These are phyloP conservation scores for Lepidocyrtoides sp. DNA, from an alignment of 2,888 invertebrate species.

Conservation along the genomic window DNA sequence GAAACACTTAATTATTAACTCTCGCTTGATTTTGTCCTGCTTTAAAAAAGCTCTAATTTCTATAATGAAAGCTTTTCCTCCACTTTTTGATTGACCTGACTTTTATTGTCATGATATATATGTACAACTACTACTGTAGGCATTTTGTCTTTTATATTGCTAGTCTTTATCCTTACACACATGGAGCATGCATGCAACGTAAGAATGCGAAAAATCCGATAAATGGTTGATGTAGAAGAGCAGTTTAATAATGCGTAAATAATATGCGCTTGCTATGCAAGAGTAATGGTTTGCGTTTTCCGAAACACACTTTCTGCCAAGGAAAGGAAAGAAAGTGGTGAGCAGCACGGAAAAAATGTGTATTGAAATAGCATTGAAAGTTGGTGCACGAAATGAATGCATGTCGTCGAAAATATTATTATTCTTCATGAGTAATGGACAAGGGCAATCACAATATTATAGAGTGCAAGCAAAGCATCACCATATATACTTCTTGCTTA, in stretches of 20 bases:
- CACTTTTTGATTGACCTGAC: background rate
- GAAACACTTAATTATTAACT: background rate
- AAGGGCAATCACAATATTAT: conserved; percentile 55
- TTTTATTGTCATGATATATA: background rate
- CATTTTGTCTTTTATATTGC: background rate
- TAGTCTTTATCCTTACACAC: background rate
- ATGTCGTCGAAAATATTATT: conserved; percentile 19
- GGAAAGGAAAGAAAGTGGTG: background rate
- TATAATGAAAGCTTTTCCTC: background rate
- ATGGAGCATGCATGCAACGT: background rate
- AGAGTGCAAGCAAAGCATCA: background rate
- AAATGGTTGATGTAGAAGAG: background rate
- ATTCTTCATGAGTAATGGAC: conserved; percentile 42
- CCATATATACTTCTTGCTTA: background rate
- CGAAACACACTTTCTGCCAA: background rate
- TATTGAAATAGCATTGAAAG: background rate
- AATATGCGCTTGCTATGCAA: background rate
- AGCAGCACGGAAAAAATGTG: background rate
- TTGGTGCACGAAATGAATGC: conserved; percentile 32
- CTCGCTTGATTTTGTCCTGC: background rate
- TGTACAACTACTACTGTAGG: background rate
- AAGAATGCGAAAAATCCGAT: background rate
- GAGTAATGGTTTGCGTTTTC: background rate
- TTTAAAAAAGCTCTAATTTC: conserved; percentile 14
- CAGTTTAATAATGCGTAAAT: conserved; percentile 1